Evolutionary conservation across 2,113 vertebrate genomes (phyloP).

Genomic region (Desmodus rotundus): DNA sequence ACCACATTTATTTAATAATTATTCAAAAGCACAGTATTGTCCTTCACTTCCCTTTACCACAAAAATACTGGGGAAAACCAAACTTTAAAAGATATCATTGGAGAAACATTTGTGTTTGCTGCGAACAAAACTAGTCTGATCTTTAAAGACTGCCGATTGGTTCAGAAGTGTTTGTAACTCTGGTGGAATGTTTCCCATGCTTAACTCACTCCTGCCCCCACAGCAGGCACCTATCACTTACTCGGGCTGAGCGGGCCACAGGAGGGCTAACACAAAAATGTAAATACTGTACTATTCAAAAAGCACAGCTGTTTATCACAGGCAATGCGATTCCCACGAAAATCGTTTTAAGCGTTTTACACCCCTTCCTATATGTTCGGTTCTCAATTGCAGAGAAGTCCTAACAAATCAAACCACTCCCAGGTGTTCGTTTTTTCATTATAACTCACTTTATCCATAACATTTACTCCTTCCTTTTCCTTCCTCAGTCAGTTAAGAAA

Average conservation of each 20-base stretch:
- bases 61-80: background rate
- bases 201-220: conserved; percentile 10
- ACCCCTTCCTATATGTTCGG: background rate
- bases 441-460: background rate
- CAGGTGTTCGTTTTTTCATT: background rate
- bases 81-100: background rate
- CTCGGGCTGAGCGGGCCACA: background rate
- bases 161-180: background rate
- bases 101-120: background rate
- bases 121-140: background rate
- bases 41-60: background rate
- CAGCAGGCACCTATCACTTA: background rate
- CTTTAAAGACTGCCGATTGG: background rate
- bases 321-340: background rate
- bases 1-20: background rate
- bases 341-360: background rate
- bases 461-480: background rate
- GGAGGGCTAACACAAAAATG: background rate
- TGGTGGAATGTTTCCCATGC: conserved; percentile 33
- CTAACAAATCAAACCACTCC: background rate
- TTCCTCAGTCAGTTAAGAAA: background rate
- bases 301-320: background rate
- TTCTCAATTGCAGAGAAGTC: background rate
- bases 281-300: background rate
- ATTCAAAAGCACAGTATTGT: background rate